Evolutionary conservation across 1,140 invertebrate species (phyloP), one percentile per base, ranked within the genome.

Genomic region (Cyclargus thomasi): DNA sequence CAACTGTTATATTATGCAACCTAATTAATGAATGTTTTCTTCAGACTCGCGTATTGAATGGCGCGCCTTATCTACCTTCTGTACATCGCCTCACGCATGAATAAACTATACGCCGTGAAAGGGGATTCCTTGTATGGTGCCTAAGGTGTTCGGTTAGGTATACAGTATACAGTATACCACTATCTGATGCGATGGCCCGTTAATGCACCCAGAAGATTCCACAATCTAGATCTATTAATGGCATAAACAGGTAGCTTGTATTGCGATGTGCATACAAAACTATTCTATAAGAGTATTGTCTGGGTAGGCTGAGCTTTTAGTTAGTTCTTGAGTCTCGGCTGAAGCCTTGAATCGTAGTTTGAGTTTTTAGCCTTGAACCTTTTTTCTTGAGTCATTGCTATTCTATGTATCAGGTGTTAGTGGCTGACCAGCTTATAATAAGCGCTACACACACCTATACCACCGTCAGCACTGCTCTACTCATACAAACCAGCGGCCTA

Each of bases 91-190:
- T 69, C 65, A 70, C 71, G 71, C 74, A 76, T 78, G 76, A 78
- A 78, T 78, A 78, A 78, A 70, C 72, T 70, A 78, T 74, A 65
- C 59, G 39, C 62, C 59, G 23, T 78, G 76, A 78, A 76, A 78
- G 74, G 72, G 68, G 69, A 73, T 72, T 64, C 71, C 62, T 47
- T 59, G 62, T 65, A 67, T 67, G 65, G 66, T 67, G 63, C 39
- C 39, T 47, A 47, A 70, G 70, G 67, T 68, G 70, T 65, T 70
- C 69, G 67, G 70, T 55, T 47, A 4, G 0, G 39, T 47, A 47
- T 47, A 29, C 29, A 29, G 5, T 29, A 29, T 29, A 29, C 29
- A 47, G 7, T 11, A 16, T 8, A 35, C 29, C 39, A 67, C 35
- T 72, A 74, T 74, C 73, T 70, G 69, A 73, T 75, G 72, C 74